Base-by-base conservation (phyloP, 2,888 invertebrate species). In the Apocheima hispidaria region DNA sequence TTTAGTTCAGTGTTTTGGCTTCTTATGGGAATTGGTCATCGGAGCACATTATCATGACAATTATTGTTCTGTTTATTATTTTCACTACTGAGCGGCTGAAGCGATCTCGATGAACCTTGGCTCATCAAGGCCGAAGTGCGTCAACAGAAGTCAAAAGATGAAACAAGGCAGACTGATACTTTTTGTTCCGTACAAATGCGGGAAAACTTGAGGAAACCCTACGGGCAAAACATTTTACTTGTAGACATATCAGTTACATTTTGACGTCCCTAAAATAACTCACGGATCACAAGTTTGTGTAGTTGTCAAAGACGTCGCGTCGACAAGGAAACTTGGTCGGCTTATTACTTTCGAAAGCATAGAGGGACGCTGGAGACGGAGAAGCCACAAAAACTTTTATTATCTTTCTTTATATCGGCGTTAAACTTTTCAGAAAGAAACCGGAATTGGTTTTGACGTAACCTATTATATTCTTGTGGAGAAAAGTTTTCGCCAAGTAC, bases 381-480 rank as follows among this genome's bases (percentile, higher is more conserved):
- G 48, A 51, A 14, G n/a, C 56, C 48, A 41, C 56, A 41, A 48
- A 56, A 57, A 57, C 48, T 62, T 62, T 56, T 62, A 62, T 57
- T 56, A 52, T 48, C 56, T 46, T 53, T 49, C 56, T 23, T 62
- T 57, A 61, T 61, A 51, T 56, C 35, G 51, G 16, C 26, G 44
- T 61, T 56, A 51, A 62, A 62, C 61, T 62, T 62, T 52, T 23
- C 40, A 46, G n/a, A 49, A 57, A 51, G 40, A 43, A 43, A 33
- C 36, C 56, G 10, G 51, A 52, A 62, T 62, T 38, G 23, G 48
- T 56, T 61, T 55, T 52, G 61, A 43, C 52, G 48, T 57, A 43
- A 48, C 40, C 44, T 52, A 51, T 61, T 61, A 53, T 62, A 48
- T 56, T 52, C 33, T 52, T 18, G 33, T 2, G n/a, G n/a, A 5